Conservation (phyloP, 2,797 vertebrate species). For the Argyrosomus regius region DNA sequence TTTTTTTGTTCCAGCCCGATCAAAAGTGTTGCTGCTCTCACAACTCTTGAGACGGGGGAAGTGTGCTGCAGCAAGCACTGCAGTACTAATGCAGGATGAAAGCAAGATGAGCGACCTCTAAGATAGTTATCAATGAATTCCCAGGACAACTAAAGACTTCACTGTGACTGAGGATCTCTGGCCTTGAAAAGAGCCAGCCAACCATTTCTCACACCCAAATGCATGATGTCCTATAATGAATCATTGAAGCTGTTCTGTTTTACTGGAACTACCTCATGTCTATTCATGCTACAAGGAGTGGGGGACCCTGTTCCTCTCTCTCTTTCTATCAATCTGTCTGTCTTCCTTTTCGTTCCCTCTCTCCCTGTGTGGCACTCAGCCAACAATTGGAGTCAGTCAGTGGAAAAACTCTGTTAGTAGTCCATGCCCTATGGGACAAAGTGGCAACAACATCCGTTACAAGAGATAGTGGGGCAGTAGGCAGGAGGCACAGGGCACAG, state of each 20-base stretch:
- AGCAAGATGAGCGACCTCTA: conserved; percentile 72
- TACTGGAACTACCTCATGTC: conserved; percentile 43
- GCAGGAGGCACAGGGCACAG: conserved; percentile 41
- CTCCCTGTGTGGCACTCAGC: conserved; percentile 65
- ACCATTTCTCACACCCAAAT: conserved; percentile 45
- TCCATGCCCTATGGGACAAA: conserved; percentile 75
- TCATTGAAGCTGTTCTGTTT: conserved; percentile 33
- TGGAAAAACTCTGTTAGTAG: conserved; percentile 82
- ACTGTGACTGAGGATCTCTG: conserved; percentile 50
- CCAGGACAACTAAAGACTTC: conserved; percentile 53
- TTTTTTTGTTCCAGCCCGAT: conserved; percentile 25
- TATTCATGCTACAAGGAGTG: conserved; percentile 40
- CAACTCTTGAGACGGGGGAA: conserved; percentile 25
- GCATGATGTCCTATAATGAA: conserved; percentile 50
- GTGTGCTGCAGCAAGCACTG: conserved; percentile 69
- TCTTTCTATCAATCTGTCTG: conserved; percentile 49
- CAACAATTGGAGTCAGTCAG: conserved; percentile 77
- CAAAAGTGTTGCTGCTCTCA: conserved; percentile 30
- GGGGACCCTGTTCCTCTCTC: conserved; percentile 21
- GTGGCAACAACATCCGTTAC: conserved; percentile 75
- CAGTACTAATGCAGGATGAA: conserved; percentile 74
- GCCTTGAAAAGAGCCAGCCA: conserved; percentile 43
- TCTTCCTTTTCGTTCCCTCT: conserved; percentile 46
- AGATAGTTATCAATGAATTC: conserved; percentile 69
- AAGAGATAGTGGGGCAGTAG: conserved; percentile 66